Base-by-base conservation (phyloP, 2,797 vertebrate species). In the Garrulus glandarius region DNA sequence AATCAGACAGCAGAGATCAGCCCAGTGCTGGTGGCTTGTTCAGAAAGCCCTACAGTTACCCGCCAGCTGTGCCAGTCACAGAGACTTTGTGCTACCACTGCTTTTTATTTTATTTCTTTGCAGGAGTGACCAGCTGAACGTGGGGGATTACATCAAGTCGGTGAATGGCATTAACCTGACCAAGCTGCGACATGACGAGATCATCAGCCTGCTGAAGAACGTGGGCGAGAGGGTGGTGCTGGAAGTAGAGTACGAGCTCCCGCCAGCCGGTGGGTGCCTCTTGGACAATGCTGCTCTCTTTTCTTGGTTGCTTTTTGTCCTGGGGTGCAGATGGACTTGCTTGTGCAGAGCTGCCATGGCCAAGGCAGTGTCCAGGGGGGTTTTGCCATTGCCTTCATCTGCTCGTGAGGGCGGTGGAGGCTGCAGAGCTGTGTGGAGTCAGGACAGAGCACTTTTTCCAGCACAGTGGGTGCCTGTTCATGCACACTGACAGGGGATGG, bases 181-280 rank as follows among this genome's bases (percentile, higher is more conserved):
- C 92, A 98, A 99, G 97, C 98, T 99, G 84, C 98, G 99, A 36
- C 99, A 99, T 0, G 99, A 99, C 1, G 99, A 99, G 98, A 99
- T 99, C 95, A 99, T 99, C 96, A 99, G 99, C 87, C 97, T 99
- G 72, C 96, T 99, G 97, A 99, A 99, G 98, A 99, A 99, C 2
- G 99, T 99, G 56, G 99, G 99, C 30, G 99, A 99, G 96, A 97
- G 99, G 44, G 99, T 99, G 84, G 98, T 99, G 96, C 98, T 99
- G 97, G 99, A 99, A 98, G 99, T 99, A 80, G 99, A 99, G 97
- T 99, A 99, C 23, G 99, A 99, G 76, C 98, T 99, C 88, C 99
- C 99, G 5, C 98, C 99, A 74, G 98, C 98, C 14, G 99, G 99
- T 99, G 97, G 93, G 98, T 98, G 91, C 91, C 89, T 57, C 93